Evolutionary conservation across 2,113 vertebrate genomes (phyloP), one percentile per base, ranked within the genome.

Genomic region (Pedionomus torquatus): DNA sequence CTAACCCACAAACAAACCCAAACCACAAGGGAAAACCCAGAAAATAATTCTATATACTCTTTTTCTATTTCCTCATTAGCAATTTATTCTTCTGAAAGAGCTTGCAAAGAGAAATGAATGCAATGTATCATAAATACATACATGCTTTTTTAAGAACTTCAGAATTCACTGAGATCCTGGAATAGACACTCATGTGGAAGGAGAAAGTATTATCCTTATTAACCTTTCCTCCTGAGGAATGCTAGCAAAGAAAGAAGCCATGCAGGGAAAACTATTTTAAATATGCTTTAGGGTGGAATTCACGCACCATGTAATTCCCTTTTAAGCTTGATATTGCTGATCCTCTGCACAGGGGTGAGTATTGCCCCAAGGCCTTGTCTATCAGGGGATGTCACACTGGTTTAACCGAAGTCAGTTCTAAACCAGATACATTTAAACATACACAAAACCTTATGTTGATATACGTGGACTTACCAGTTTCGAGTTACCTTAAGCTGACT

Each of bases 141-240:
- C 81, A 81, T 55, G 23, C 17, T 90, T 84, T 80, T 86, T 76
- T 46, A 83, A 93, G 48, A 71, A 81, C 35, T 74, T 78, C 31
- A 70, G 54, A 90, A 83, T 86, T 93, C 68, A 78, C 31, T 75
- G 44, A 78, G 35, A 90, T 63, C 41, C 46, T 89, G 49, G 49
- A 93, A 83, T 13, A 94, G 77, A 83, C 9, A 4, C 8, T 96
- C 7, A 1, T 68, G 55, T 83, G 35, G 49, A 90, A 95, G 83
- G 33, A 78, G 60, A 87, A 90, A 89, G 51, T 52, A 87, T 81
- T 94, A 89, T 61, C 76, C 79, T 95, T 93, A 95, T 96, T 94
- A 96, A 96, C 69, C 46, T 96, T 93, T 90, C 48, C 83, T 97
- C 83, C 52, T 41, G 83, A 92, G 60, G 55, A 94, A 92, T 60